These are phyloP conservation scores for Eupsittula cactorum DNA, from an alignment of 2,113 vertebrate species.

Conservation along the genomic window DNA sequence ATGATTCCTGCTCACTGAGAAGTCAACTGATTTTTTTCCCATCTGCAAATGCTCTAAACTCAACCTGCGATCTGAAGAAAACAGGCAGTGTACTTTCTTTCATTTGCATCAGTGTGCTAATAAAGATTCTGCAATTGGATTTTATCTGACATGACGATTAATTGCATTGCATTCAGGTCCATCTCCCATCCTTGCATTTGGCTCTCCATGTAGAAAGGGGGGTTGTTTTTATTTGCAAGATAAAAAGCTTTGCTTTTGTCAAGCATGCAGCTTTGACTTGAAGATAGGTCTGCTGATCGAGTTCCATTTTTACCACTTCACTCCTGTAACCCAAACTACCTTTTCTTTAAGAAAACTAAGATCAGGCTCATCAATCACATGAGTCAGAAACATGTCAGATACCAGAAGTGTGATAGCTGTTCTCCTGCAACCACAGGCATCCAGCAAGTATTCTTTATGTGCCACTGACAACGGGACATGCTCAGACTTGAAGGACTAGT, in stretches of 20 bases:
- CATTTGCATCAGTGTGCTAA: background rate
- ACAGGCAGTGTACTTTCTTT: background rate
- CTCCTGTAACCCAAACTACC: background rate
- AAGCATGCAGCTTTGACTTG: background rate
- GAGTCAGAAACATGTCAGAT: slow-evolving; percentile 1
- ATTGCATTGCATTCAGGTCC: background rate
- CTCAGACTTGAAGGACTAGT: slow-evolving; percentile 64
- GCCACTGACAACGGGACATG: slow-evolving; percentile 30
- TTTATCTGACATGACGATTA: slow-evolving; percentile 13
- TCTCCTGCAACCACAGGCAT: slow-evolving; percentile 50
- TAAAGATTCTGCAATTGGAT: background rate
- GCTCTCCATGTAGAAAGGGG: background rate
- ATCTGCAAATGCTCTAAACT: background rate
- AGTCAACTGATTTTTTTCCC: background rate
- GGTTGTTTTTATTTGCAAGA: background rate
- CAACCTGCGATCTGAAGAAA: background rate
- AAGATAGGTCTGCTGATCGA: background rate
- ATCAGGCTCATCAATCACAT: background rate
- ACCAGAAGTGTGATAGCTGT: background rate
- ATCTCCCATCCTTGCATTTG: background rate
- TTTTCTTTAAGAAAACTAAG: background rate
- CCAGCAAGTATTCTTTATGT: slow-evolving; percentile 43
- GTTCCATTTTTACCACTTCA: background rate
- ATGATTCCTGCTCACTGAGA: background rate
- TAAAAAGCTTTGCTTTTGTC: background rate